Evolutionary conservation across 2,888 invertebrate species (phyloP).

Genomic region (Antitype chi): DNA sequence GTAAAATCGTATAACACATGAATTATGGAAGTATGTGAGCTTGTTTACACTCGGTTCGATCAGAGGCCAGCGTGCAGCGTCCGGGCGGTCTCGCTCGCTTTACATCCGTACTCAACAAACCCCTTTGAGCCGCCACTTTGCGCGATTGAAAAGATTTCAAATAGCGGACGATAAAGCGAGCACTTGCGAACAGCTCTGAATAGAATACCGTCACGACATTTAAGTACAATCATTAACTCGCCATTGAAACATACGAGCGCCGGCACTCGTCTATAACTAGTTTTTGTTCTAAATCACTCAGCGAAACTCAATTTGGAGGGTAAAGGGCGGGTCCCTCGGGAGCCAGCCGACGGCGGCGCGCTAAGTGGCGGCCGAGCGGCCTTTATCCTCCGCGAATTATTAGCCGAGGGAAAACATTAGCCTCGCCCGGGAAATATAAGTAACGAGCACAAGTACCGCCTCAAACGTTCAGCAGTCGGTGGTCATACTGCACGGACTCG

Average conservation of each 20-base stretch:
- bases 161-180: slow-evolving; percentile 31
- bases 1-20: not conserved
- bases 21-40: slow-evolving; percentile 1
- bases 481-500: slow-evolving; percentile 34
- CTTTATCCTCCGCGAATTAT: slow-evolving; percentile 80
- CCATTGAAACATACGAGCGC: slow-evolving; percentile 71
- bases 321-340: slow-evolving; percentile 77
- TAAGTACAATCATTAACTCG: slow-evolving; percentile 66
- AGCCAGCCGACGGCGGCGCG: slow-evolving; percentile 66
- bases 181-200: slow-evolving; percentile 32
- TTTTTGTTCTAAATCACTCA: slow-evolving; percentile 85
- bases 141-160: slow-evolving; percentile 52
- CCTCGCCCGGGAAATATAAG: slow-evolving; percentile 72
- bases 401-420: slow-evolving; percentile 80
- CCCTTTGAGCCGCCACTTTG: slow-evolving; percentile 36
- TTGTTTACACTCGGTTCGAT: not conserved
- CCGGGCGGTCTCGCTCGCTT: slow-evolving; percentile 12
- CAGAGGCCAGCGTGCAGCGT: not conserved
- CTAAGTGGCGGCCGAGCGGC: slow-evolving; percentile 76
- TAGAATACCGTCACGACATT: slow-evolving; percentile 61
- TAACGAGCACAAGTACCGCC: slow-evolving; percentile 74
- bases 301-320: slow-evolving; percentile 84
- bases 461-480: slow-evolving; percentile 57
- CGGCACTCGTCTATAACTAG: slow-evolving; percentile 76
- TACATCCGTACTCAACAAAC: slow-evolving; percentile 32